Conservation (phyloP, 2,888 invertebrate species). For the Caenorhabditis panamensis region DNA sequence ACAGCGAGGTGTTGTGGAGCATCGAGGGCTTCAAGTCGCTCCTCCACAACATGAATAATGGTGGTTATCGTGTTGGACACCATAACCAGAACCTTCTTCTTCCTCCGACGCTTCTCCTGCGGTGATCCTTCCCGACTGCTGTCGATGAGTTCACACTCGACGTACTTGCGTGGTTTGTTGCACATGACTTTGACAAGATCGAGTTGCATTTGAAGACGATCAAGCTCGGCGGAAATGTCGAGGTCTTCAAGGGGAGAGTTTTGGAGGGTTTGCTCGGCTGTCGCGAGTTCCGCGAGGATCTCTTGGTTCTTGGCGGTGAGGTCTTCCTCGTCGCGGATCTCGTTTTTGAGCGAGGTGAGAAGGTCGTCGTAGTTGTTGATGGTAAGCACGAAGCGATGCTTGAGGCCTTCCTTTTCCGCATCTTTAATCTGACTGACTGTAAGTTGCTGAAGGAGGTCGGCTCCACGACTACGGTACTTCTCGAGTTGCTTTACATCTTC, state of each 20-base stretch:
- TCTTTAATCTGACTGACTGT: conserved; percentile 56
- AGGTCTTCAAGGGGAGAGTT: conserved; percentile 56
- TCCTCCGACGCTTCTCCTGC: conserved; percentile 54
- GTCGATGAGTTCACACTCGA: conserved; percentile 70
- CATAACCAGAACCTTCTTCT: conserved; percentile 74
- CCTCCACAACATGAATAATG: conserved; percentile 77
- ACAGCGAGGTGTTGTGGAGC: conserved; percentile 56
- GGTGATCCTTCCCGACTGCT: conserved; percentile 66
- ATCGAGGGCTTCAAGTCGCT: conserved; percentile 66
- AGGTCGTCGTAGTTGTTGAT: conserved; percentile 59
- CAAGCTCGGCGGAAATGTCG: conserved; percentile 68
- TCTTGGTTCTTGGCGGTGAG: conserved; percentile 65
- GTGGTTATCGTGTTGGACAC: conserved; percentile 79
- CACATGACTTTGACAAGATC: conserved; percentile 71
- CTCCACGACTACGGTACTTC: conserved; percentile 53
- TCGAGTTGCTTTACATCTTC: conserved; percentile 61
- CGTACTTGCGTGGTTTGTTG: conserved; percentile 69
- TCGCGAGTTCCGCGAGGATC: conserved; percentile 63
- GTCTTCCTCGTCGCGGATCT: conserved; percentile 68
- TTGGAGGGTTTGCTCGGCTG: conserved; percentile 63
- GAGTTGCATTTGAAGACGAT: conserved; percentile 71
- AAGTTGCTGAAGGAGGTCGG: conserved; percentile 51
- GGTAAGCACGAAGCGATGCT: conserved; percentile 51
- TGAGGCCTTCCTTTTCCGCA: conserved; percentile 58
- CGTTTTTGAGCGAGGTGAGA: conserved; percentile 46